Conservation (phyloP, 2,797 vertebrate species). For the Caiman crocodilus region DNA sequence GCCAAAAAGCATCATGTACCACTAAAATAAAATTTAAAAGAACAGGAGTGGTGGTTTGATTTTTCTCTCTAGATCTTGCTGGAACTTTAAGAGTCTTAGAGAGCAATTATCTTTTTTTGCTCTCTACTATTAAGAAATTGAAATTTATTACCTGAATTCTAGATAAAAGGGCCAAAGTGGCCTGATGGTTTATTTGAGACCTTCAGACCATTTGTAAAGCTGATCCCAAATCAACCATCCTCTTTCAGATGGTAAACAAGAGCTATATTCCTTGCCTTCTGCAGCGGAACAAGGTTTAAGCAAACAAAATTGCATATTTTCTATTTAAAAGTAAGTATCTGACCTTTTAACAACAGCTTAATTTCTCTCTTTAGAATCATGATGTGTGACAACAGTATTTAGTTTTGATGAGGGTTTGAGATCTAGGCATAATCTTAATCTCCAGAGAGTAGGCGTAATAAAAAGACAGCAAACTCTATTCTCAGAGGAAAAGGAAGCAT, state of each 20-base stretch:
- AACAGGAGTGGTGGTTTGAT: not conserved
- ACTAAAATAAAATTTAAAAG: not conserved
- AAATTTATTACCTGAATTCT: too few species aligned
- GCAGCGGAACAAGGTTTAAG: not conserved
- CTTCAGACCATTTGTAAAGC: not conserved
- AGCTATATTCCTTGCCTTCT: slow-evolving; percentile 1
- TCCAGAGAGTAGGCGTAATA: not conserved
- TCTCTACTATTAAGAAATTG: too few species aligned
- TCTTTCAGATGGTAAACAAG: not conserved
- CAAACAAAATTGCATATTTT: not conserved
- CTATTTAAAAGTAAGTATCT: not conserved
- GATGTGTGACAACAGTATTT: not conserved
- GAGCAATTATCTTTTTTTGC: too few species aligned
- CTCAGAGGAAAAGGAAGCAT: not conserved
- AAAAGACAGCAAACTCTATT: not conserved
- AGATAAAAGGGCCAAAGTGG: too few species aligned
- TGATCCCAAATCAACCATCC: not conserved
- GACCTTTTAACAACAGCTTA: not conserved
- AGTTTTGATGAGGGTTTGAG: not conserved
- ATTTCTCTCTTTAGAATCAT: not conserved
- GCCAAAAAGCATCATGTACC: not conserved
- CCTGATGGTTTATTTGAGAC: not conserved
- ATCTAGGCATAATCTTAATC: not conserved
- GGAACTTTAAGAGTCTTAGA: not conserved
- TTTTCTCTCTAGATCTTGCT: not conserved